Base-by-base conservation (phyloP, 2,113 vertebrate genomes). In the Tursiops truncatus region DNA sequence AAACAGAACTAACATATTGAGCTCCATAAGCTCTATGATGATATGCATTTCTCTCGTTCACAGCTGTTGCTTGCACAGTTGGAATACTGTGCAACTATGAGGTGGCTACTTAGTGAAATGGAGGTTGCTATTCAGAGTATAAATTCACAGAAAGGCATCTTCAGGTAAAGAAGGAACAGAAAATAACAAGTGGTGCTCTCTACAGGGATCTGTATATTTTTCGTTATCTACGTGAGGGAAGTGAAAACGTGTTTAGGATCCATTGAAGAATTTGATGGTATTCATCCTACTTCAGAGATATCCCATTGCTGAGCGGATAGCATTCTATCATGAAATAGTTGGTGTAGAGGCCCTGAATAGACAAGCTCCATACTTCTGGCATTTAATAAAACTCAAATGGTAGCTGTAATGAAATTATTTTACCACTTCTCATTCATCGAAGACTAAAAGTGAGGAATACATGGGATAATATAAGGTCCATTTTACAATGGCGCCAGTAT, bases 61-160 rank as follows among this genome's bases (percentile, higher is more conserved):
- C 98, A 98, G 98, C 98, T 99, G 98, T 97, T 98, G 97, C 98
- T 97, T 90, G 90, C 97, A 96, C 95, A 92, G 94, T 92, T 92
- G 95, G 97, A 95, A 96, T 68, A 76, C 83, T 6, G 83, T 82
- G 53, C 36, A 44, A 60, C 94, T 76, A 90, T 12, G 89, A 97
- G 95, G 92, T 50, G 65, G 90, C 97, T 97, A 96, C 96, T 97
- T 96, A 94, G 94, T 67, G 76, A 97, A 90, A 94, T 62, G 83
- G 90, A 76, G 58, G 70, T 36, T 92, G 87, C 74, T 67, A 76
- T 90, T 94, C 84, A 53, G 65, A 60, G 80, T 31, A n/a, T 25
- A 83, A 93, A 97, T 94, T 68, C 79, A 53, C 70, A 71, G 94
- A 56, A 95, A 96, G 60, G 50, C 70, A 56, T 89, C 92, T 62